phyloP scores from a whole-genome alignment of 2,888 invertebrate species.

The Phragmatobia fuliginosa region DNA sequence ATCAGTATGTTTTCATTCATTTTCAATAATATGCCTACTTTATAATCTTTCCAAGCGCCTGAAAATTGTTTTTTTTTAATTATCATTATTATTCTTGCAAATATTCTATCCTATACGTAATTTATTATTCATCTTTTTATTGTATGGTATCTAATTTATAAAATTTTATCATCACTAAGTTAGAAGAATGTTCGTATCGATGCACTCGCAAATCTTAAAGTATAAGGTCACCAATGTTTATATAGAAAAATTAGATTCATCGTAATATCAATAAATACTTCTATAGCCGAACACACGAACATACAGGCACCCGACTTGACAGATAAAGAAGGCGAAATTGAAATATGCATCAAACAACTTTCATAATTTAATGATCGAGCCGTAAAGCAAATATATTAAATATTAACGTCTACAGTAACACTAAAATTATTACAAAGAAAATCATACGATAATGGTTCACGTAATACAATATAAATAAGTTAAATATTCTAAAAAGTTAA shows the following conservation, averaged over 20 bases:
- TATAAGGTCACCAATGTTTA: constrained; percentile 70
- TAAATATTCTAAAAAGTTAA: constrained; percentile 87
- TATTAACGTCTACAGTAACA: constrained; percentile 83
- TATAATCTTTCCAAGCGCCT: constrained; percentile 86
- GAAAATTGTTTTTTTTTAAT: constrained; percentile 59
- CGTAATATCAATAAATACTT: constrained; percentile 59
- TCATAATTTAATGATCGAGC: constrained; percentile 80
- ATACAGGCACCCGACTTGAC: constrained; percentile 79
- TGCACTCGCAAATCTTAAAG: constrained; percentile 58
- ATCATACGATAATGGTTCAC: constrained; percentile 83
- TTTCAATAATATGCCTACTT: constrained; percentile 86
- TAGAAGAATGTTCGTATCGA: constrained; percentile 65
- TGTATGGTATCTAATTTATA: constrained; percentile 76
- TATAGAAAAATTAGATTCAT: constrained; percentile 67
- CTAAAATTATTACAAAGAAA: constrained; percentile 86
- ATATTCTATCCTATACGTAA: constrained; percentile 78
- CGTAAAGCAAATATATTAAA: constrained; percentile 86
- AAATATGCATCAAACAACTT: constrained; percentile 78
- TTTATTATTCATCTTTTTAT: constrained; percentile 66
- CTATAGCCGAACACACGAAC: constrained; percentile 67
- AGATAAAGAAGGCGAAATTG: constrained; percentile 78
- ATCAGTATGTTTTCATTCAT: constrained; percentile 85
- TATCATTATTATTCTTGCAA: constrained; percentile 65
- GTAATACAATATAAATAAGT: constrained; percentile 86
- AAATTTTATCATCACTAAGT: constrained; percentile 74